Conservation (phyloP, 2,113 vertebrate species). For the Syngnathus floridae region DNA sequence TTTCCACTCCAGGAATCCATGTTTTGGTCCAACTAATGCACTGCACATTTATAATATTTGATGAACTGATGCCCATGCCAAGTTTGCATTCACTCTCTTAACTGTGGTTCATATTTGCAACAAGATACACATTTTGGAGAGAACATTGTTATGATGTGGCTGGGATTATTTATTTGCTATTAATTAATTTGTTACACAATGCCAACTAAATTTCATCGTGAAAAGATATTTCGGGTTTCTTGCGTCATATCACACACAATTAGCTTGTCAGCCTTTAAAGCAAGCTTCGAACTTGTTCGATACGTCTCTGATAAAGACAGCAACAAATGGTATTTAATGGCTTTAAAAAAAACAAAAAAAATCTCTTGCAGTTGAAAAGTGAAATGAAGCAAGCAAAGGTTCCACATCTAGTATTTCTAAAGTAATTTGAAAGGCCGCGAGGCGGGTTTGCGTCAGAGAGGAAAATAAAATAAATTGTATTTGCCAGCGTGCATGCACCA, state of each 20-base stretch:
- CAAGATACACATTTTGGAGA: not conserved
- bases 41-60: slow-evolving; percentile 2
- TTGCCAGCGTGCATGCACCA: not conserved
- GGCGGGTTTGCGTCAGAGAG: not conserved
- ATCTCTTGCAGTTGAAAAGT: not conserved
- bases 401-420: slow-evolving; percentile 21
- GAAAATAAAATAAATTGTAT: slow-evolving; percentile 21
- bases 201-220: not conserved
- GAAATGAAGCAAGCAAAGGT: slow-evolving; percentile 14
- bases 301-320: not conserved
- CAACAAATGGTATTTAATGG: not conserved
- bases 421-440: not conserved
- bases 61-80: not conserved
- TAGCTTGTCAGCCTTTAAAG: not conserved
- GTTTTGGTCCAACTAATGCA: not conserved
- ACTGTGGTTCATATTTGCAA: not conserved
- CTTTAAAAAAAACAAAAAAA: too few relatives aligned
- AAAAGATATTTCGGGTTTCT: not conserved
- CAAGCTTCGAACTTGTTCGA: not conserved
- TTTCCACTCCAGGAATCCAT: slow-evolving; percentile 10
- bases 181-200: not conserved
- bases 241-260: not conserved
- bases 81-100: not conserved
- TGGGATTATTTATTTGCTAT: not conserved
- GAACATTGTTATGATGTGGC: not conserved